A percentile compares a stretch with the other conserved stretches of the same genome.
phyloP scores from a whole-genome alignment of 2,113 vertebrate species.

The Archocentrus centrarchus region DNA sequence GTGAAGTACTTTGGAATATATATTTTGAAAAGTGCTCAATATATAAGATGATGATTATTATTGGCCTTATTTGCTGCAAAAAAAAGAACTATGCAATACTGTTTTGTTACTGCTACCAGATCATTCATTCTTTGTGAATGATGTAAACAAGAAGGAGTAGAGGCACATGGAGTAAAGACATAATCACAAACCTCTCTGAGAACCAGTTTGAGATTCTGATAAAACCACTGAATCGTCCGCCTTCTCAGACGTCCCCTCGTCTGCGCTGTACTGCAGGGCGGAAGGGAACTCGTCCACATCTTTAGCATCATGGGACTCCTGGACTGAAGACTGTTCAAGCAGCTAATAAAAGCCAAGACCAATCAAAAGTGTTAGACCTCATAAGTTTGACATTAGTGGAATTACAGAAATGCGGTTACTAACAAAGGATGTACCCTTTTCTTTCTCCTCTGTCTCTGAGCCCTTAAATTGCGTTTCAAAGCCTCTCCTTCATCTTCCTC shows the following conservation, averaged over 20 bases:
- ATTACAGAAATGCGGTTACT: not conserved
- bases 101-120: not conserved
- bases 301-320: slow-evolving; percentile 51
- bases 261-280: slow-evolving; percentile 27
- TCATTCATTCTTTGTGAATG: not conserved
- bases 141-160: not conserved
- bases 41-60: not conserved
- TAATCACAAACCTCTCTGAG: slow-evolving; percentile 63
- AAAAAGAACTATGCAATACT: not conserved
- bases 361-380: not conserved
- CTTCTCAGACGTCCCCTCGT: slow-evolving; percentile 25
- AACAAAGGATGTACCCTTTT: slow-evolving; percentile 70
- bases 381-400: rapidly evolving
- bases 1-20: too few relatives aligned
- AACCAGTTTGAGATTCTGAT: slow-evolving; percentile 40
- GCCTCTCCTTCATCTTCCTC: slow-evolving; percentile 72
- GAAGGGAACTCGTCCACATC: slow-evolving; percentile 45
- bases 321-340: slow-evolving; percentile 54
- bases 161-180: not conserved
- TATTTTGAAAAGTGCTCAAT: not conserved
- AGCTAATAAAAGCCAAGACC: slow-evolving; percentile 52
- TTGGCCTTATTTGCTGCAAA: not conserved
- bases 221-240: not conserved
- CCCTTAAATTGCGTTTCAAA: slow-evolving; percentile 66
- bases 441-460: slow-evolving; percentile 74